Percentiles rank a stretch among this genome's conserved stretches.
Conservation (phyloP, 2,888 invertebrate species). For the Monochamus alternatus region DNA sequence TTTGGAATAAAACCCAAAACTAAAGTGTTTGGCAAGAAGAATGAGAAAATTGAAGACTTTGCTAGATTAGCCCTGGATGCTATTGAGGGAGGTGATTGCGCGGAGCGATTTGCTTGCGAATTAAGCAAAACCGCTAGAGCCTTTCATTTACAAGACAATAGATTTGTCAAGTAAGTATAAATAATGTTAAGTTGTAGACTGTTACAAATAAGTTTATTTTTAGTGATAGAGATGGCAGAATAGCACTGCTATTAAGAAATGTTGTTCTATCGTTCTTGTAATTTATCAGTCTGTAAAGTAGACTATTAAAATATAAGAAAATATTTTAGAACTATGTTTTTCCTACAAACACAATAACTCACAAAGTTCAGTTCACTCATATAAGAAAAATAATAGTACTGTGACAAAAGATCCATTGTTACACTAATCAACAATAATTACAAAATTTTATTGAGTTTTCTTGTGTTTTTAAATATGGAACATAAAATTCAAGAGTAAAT, state of each 20-base stretch:
- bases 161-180: slow-evolving; percentile 67
- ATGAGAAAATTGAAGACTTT: slow-evolving; percentile 66
- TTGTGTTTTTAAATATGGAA: neutral
- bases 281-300: too few relatives aligned
- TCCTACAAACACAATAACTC: too few relatives aligned
- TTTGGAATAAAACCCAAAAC: slow-evolving; percentile 65
- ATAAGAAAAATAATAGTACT: too few relatives aligned
- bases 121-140: slow-evolving; percentile 68
- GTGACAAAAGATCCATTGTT: neutral
- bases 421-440: neutral
- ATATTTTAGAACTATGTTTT: too few relatives aligned
- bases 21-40: slow-evolving; percentile 53
- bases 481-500: neutral
- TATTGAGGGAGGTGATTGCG: slow-evolving; percentile 71
- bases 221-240: too few relatives aligned
- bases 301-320: too few relatives aligned
- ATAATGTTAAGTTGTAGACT: neutral
- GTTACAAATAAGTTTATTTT: neutral
- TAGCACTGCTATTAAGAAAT: too few relatives aligned
- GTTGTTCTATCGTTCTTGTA: too few relatives aligned
- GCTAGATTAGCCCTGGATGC: slow-evolving; percentile 69
- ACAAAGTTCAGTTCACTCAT: too few relatives aligned
- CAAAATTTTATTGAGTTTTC: neutral
- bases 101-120: slow-evolving; percentile 71
- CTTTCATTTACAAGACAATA: slow-evolving; percentile 66